A percentile compares a stretch with the other conserved stretches of the same genome.
phyloP scores from a whole-genome alignment of 2,113 vertebrate genomes.

The Willisornis vidua region DNA sequence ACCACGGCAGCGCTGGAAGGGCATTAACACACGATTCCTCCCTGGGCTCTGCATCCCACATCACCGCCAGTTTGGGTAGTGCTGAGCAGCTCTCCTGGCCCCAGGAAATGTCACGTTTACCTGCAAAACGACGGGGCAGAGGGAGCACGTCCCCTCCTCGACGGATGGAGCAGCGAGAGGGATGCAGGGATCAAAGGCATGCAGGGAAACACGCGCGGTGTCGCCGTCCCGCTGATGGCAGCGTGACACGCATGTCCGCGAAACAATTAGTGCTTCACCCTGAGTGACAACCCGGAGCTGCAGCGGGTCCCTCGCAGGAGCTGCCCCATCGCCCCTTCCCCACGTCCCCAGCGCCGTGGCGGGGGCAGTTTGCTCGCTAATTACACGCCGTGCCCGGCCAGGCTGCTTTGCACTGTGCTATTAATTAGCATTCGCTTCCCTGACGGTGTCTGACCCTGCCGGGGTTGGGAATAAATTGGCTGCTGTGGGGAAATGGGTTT shows the following conservation, averaged over 20 bases:
- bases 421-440: slow-evolving; percentile 22
- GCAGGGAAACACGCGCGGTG: rapidly evolving
- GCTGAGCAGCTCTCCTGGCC: not conserved
- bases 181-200: not conserved
- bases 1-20: not conserved
- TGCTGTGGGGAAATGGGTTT: not conserved
- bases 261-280: not conserved
- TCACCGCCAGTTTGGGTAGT: not conserved
- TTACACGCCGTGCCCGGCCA: not conserved
- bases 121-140: not conserved
- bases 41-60: not conserved
- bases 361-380: not conserved
- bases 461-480: not conserved
- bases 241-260: rapidly evolving
- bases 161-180: not conserved
- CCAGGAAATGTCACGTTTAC: not conserved
- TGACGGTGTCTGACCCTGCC: slow-evolving; percentile 4
- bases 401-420: not conserved
- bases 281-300: rapidly evolving
- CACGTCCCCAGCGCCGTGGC: rapidly evolving
- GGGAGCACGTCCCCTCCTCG: rapidly evolving
- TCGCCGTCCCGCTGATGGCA: rapidly evolving
- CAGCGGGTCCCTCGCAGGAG: rapidly evolving
- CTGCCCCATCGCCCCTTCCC: not conserved
- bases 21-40: not conserved